These are phyloP conservation scores for Hormaphis cornu DNA, from an alignment of 1,140 invertebrate species.

Conservation along the genomic window DNA sequence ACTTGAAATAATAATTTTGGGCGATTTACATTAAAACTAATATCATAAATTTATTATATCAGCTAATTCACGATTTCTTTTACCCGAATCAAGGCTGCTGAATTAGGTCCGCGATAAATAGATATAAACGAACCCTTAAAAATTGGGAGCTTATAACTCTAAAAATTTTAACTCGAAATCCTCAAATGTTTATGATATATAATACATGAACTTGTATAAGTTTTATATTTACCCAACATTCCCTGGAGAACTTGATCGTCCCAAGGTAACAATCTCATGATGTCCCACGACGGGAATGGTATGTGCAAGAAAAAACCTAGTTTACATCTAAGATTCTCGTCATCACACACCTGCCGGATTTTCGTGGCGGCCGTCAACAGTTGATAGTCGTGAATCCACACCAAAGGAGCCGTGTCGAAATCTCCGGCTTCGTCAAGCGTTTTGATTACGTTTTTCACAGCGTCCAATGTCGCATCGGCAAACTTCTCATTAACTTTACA, in stretches of 20 bases:
- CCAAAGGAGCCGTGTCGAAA: constrained; percentile 51
- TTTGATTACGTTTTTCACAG: constrained; percentile 48
- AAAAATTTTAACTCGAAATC: too few species aligned
- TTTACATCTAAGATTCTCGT: constrained; percentile 65
- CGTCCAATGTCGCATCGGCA: constrained; percentile 64
- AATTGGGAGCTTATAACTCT: too few species aligned
- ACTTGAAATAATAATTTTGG: too few species aligned
- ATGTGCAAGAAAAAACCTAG: constrained; percentile 86
- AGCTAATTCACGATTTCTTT: too few species aligned
- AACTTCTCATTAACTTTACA: constrained; percentile 71
- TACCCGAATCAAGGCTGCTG: too few species aligned
- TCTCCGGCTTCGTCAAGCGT: constrained; percentile 50
- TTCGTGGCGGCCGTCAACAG: constrained; percentile 81
- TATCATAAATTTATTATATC: too few species aligned
- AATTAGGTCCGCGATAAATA: too few species aligned
- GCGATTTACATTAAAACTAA: too few species aligned
- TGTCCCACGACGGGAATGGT: constrained; percentile 86
- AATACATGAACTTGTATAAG: not conserved
- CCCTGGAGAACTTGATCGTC: constrained; percentile 85
- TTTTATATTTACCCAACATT: constrained; percentile 54
- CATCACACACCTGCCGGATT: constrained; percentile 67
- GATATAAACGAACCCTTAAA: too few species aligned
- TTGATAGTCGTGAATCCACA: constrained; percentile 90
- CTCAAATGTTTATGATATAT: too few species aligned
- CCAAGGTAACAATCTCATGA: constrained; percentile 80